phyloP scores from a whole-genome alignment of 92 coral and sea anemone species.

The Umimayanthus chanpuru region DNA sequence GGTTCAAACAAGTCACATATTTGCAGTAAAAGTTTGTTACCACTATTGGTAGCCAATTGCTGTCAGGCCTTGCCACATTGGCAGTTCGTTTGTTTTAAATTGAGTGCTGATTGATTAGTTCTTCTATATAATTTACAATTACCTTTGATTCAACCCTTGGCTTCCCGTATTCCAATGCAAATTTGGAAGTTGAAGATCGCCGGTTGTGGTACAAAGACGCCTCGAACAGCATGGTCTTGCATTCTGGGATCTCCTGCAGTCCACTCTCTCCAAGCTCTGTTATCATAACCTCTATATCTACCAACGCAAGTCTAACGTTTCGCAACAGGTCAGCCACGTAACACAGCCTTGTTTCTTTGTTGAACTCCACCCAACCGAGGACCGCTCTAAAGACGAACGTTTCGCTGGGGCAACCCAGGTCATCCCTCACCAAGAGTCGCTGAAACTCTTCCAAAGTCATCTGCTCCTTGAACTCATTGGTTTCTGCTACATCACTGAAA shows the following conservation, averaged over 20 bases:
- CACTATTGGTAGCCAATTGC: too few relatives aligned
- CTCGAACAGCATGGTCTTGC: constrained; percentile 48
- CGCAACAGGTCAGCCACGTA: constrained; percentile 48
- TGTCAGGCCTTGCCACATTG: too few relatives aligned
- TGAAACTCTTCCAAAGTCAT: constrained; percentile 40
- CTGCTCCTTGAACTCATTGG: constrained; percentile 30
- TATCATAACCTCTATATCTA: constrained; percentile 53
- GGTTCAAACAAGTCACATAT: too few relatives aligned
- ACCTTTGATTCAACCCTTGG: constrained; percentile 31
- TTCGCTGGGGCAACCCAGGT: constrained; percentile 64
- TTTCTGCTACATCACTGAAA: constrained; percentile 42
- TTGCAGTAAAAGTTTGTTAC: too few relatives aligned
- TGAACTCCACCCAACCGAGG: constrained; percentile 55
- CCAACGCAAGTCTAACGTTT: constrained; percentile 58
- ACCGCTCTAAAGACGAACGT: constrained; percentile 57
- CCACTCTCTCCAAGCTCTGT: constrained; percentile 50
- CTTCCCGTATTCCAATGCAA: constrained; percentile 17
- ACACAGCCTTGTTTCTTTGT: constrained; percentile 48
- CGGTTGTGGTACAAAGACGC: constrained; percentile 50
- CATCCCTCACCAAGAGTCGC: constrained; percentile 42
- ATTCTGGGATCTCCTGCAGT: constrained; percentile 45
- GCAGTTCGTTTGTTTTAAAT: too few relatives aligned
- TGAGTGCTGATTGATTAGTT: too few relatives aligned
- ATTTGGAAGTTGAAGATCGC: constrained; percentile 21
- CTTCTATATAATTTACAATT: background rate